phyloP scores from a whole-genome alignment of 2,113 vertebrate genomes.

The Pithys albifrons region DNA sequence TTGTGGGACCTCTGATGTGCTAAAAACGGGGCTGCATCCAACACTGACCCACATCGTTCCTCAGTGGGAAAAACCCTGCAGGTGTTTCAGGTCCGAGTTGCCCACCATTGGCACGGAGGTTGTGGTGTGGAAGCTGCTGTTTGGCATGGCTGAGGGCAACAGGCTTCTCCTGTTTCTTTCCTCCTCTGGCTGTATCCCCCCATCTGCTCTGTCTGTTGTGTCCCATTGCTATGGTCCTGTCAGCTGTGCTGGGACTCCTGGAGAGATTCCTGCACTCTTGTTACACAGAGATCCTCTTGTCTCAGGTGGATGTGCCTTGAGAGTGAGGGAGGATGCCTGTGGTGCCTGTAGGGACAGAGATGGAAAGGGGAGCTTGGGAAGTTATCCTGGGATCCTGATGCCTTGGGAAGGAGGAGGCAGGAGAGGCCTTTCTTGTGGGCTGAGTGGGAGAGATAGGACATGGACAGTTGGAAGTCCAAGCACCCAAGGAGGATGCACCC shows the following conservation, averaged over 20 bases:
- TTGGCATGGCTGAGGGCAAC: rapidly evolving
- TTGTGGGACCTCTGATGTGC: neutral
- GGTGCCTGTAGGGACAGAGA: rapidly evolving
- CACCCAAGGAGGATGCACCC: neutral
- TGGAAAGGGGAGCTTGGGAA: neutral
- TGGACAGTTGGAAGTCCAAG: neutral
- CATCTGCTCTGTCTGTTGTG: rapidly evolving
- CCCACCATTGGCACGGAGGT: rapidly evolving
- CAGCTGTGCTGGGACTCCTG: neutral
- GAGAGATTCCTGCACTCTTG: neutral
- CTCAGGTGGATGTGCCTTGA: neutral
- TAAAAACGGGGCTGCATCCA: neutral
- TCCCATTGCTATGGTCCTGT: neutral
- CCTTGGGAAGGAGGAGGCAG: neutral
- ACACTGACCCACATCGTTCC: rapidly evolving
- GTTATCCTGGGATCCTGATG: neutral
- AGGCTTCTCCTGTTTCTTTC: neutral
- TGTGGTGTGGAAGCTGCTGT: neutral
- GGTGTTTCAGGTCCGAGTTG: neutral
- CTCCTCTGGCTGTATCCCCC: neutral
- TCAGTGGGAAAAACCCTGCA: rapidly evolving
- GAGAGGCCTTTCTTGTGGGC: neutral
- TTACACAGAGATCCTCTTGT: neutral
- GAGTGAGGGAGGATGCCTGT: neutral
- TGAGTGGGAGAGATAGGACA: neutral